Evolutionary conservation across 1,140 invertebrate species (phyloP).

Genomic region (Eupristina koningsbergeri): DNA sequence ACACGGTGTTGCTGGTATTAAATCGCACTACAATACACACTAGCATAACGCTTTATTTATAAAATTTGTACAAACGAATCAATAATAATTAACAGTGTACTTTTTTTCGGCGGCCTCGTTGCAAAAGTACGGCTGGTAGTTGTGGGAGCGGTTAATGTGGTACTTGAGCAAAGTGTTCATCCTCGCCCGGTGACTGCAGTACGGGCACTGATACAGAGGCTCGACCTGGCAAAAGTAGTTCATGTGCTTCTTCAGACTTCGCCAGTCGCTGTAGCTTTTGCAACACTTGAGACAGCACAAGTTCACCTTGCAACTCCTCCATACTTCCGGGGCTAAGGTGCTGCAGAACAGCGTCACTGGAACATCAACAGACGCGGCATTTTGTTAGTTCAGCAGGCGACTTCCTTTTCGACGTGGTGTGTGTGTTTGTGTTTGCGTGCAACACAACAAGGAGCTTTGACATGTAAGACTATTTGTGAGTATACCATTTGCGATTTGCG

Average conservation of each 20-base stretch:
- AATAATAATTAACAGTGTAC: no score
- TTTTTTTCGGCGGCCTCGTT: no score
- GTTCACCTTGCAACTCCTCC: constrained; percentile 61
- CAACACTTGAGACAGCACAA: constrained; percentile 62
- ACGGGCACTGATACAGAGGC: constrained; percentile 70
- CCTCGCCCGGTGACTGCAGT: constrained; percentile 66
- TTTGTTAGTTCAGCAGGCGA: background rate
- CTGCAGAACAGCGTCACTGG: constrained; percentile 59
- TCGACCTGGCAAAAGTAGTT: constrained; percentile 73
- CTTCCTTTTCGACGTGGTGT: no score
- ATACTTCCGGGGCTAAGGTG: constrained; percentile 59
- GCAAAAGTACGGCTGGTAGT: no score
- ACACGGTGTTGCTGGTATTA: no score
- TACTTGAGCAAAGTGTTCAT: constrained; percentile 64
- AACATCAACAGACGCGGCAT: background rate
- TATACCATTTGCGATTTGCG: no score
- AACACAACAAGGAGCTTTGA: no score
- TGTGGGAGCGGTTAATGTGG: constrained; percentile 59
- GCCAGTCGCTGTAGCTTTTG: constrained; percentile 65
- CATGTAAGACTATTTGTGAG: no score
- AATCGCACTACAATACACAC: no score
- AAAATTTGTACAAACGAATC: no score
- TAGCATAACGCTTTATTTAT: no score
- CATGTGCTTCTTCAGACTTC: constrained; percentile 70
- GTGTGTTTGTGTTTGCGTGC: no score